Evolutionary conservation across 2,113 vertebrate species (phyloP).

Genomic region (Boleophthalmus pectinirostris): DNA sequence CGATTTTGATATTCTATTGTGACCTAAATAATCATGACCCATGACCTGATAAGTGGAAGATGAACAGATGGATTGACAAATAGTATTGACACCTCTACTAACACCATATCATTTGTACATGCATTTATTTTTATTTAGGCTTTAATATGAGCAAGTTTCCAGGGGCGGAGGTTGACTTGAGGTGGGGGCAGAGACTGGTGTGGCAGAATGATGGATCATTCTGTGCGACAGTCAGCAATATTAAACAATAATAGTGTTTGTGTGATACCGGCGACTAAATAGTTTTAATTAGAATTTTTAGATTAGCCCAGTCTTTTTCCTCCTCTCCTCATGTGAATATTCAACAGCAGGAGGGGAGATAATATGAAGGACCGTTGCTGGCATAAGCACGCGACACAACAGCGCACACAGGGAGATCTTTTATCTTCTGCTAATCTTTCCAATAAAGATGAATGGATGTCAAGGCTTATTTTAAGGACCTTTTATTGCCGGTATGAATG

Average conservation of each 20-base stretch:
- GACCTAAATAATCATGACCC: background rate
- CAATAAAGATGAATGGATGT: conserved; percentile 2
- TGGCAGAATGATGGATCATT: conserved; percentile 81
- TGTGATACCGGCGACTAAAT: conserved; percentile 68
- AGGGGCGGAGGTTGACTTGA: conserved; percentile 38
- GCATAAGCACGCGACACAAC: conserved; percentile 10
- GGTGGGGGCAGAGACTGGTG: conserved; percentile 60
- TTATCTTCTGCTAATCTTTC: conserved; percentile 9
- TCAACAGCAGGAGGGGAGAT: conserved; percentile 47
- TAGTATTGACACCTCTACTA: background rate
- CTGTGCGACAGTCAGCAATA: conserved; percentile 82
- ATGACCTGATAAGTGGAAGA: too few species aligned
- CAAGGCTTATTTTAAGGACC: conserved; percentile 2
- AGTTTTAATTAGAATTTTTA: conserved; percentile 79
- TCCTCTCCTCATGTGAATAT: conserved; percentile 49
- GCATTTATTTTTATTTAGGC: conserved; percentile 66
- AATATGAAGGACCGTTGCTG: conserved; percentile 15
- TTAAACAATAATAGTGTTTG: conserved; percentile 74
- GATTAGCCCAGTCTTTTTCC: conserved; percentile 61
- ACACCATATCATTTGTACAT: conserved; percentile 41
- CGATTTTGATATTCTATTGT: too few species aligned
- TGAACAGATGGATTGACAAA: background rate
- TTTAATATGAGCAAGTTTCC: conserved; percentile 80
- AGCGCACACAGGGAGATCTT: background rate
- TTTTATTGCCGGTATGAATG: background rate